Percentiles rank a stretch among this genome's conserved stretches.
Evolutionary conservation across 1,140 invertebrate genomes (phyloP).

Genomic region (Sipha flava): DNA sequence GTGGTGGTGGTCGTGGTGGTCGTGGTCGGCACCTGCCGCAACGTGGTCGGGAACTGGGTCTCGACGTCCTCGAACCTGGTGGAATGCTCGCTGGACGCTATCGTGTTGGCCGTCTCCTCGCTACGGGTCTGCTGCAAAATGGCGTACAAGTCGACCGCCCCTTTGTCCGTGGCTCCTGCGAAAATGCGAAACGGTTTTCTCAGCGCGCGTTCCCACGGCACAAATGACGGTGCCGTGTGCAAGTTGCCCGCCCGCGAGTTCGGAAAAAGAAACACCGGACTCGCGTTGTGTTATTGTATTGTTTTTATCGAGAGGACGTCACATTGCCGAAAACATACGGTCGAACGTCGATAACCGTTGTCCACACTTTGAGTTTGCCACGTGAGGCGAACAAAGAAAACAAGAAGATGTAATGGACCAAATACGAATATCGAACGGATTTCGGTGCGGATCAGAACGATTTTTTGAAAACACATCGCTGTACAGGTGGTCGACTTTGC

Average conservation of each 20-base stretch:
- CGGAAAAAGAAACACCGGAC: background rate
- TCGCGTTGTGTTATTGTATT: background rate
- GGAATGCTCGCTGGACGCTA: background rate
- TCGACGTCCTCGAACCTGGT: background rate
- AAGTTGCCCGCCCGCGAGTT: background rate
- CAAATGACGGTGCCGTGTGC: no score
- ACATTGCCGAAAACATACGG: background rate
- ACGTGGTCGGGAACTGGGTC: conserved; percentile 21
- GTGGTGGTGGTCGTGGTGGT: conserved; percentile 27
- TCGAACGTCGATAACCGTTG: no score
- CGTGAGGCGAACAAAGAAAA: no score
- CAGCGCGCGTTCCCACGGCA: no score
- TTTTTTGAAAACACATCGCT: no score
- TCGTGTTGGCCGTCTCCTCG: conserved; percentile 33
- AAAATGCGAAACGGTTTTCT: no score
- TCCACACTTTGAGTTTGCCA: no score
- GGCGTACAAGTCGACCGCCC: conserved; percentile 63
- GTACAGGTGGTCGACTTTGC: no score
- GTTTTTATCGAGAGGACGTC: background rate
- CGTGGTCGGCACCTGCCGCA: background rate
- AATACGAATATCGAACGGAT: no score
- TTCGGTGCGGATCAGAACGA: no score
- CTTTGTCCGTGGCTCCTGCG: conserved; percentile 58
- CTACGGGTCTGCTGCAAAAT: conserved; percentile 34
- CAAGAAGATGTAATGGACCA: no score